Evolutionary conservation across 1,140 invertebrate genomes (phyloP), one percentile per base, ranked within the genome.

Genomic region (Ptiloglossa arizonensis): DNA sequence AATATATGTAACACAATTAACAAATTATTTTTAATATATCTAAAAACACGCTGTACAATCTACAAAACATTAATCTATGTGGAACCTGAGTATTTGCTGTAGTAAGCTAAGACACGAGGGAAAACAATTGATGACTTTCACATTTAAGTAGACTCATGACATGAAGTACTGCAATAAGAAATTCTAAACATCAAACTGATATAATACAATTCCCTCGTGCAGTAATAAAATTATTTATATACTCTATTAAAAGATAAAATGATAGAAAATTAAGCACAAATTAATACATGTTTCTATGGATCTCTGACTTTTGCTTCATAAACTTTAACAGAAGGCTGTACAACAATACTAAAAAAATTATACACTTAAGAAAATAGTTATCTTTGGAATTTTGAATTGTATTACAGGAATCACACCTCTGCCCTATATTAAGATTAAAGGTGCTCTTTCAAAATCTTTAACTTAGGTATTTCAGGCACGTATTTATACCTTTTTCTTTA

Each of bases 1-100:
- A 79, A 79, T 79, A 72, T 64, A 22, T 62, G 35, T 62, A 72
- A 79, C 69, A 22, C 15, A 56, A 78, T 63, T 57, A 77, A 62
- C 32, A 71, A 56, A 71, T 78, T 64, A 70, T 56, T 1, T 32
- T 24, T 3, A 56, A 59, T 59, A 59, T 69, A 27, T 60, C 41
- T 48, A 52, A 41, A 56, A 78, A 71, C n/a, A 63, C 66, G 29
- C 11, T 69, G 24, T 48, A 62, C 15, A 5, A 75, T 62, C 46
- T 77, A 77, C 35, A 50, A 62, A 60, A 71, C 19, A 70, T 77
- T 77, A 50, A 38, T 76, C 44, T 62, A 24, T 32, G 6, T 70
- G 44, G 27, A 70, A 77, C 69, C 69, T 79, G 69, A 79, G 75
- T 64, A 44, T 79, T 72, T 48, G 68, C 32, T 50, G 13, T 46